Evolutionary conservation across 2,113 vertebrate genomes (phyloP), one percentile per base, ranked within the genome.

Genomic region (Brienomyrus brachyistius): DNA sequence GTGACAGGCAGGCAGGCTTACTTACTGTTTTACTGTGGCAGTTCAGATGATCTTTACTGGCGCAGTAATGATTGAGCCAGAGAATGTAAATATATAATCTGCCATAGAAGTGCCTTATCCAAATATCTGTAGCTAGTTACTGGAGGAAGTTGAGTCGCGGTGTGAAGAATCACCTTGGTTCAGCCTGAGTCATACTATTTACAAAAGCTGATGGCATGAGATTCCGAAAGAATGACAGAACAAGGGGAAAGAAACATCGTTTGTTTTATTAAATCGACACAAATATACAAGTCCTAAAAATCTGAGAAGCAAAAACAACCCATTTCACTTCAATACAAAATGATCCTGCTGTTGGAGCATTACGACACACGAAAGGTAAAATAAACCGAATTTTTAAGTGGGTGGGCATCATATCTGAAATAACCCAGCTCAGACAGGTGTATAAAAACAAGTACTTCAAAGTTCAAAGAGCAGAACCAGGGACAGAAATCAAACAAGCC

Each of bases 211-310:
- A 48, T 27, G 62, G 13, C 27, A 9, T 27, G 59, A 47, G 45
- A 74, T 66, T 74, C 21, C n/a, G 8, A 50, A 40, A 74, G 3
- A 82, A 80, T 54, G 7, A 89, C 66, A 77, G 47, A 40, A 89
- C n/a, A 51, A 51, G 47, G 52, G 50, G 70, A 89, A 89, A 89
- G 70, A 82, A 89, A 89, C 35, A 80, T 40, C 10, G 74, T 89
- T 50, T 31, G 70, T 82, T 89, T 88, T 89, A 89, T 89, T 89
- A 56, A 86, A 87, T 86, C n/a, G 59, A 74, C 88, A 89, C 70
- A 89, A 89, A 89, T 89, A 52, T 89, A 89, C 88, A 89, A 50
- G 88, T 80, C 77, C 70, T 89, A 89, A 80, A 89, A 89, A 84
- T 47, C 40, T 54, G 62, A 82, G 70, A 54, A 23, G 27, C 62